Base-by-base conservation (phyloP, 2,113 vertebrate species). In the Phasianus colchicus region DNA sequence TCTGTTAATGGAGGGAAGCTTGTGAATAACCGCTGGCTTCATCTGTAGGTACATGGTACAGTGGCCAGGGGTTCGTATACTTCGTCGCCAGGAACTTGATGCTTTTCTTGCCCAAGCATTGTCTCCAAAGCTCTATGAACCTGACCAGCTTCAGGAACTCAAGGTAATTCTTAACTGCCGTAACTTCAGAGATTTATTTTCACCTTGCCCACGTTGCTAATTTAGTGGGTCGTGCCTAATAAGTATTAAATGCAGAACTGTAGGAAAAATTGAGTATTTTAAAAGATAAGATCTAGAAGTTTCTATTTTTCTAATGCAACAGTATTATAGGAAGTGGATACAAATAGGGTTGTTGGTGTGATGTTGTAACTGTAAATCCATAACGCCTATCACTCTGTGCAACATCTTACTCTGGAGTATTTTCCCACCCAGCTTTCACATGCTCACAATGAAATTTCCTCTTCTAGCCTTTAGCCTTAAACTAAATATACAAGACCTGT, bases 111-210 rank as follows among this genome's bases (percentile, higher is more conserved):
- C 99, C 96, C 99, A 99, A 89, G 99, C 99, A 13, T 97, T 99
- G 97, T 99, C 99, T 98, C 98, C 99, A 97, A 99, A 99, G 98
- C 98, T 99, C 94, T 99, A 99, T 96, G 98, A 99, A 96, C 99
- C 99, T 93, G 99, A 99, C 96, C 99, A 99, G 98, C 99, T 99
- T 94, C 99, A 99, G 98, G 99, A 99, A 96, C 98, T 99, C 93
- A 99, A 99, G 99, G 99, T 99, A 98, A 98, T 90, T 94, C 60
- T 42, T 48, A 54, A 63, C 25, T 86, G 73, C 12, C 0, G 5
- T 43, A 14, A 43, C 66, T 72, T 8, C 17, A 83, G 70, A 91
- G 18, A 29, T 67, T 36, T 81, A 10, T 67, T 86, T 36, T 18
- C 24, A 69, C 3, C 30, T 83, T 24, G 47, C 81, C 18, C 13